Conservation (phyloP, 2,888 invertebrate species). For the Hybos culiciformis region DNA sequence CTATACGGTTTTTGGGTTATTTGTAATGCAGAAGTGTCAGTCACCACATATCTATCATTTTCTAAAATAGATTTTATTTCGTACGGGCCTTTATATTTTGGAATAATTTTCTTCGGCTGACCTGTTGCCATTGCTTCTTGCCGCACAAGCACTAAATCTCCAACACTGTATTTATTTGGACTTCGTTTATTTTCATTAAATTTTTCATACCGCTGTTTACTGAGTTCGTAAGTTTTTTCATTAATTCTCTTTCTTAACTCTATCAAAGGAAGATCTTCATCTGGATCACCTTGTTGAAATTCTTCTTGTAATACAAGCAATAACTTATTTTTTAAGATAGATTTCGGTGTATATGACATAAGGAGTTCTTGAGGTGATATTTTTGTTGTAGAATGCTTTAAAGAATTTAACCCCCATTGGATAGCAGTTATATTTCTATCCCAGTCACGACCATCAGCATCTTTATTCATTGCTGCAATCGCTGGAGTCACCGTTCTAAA, state of each 20-base stretch:
- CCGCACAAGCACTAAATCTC: neutral
- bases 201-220: neutral
- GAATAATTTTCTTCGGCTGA: neutral
- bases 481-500: conserved; percentile 9
- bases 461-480: conserved; percentile 5
- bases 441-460: conserved; percentile 1
- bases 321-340: conserved; percentile 3
- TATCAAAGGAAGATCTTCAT: neutral
- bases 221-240: too few species aligned
- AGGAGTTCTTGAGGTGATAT: neutral
- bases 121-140: conserved; percentile 1
- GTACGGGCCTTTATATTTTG: conserved; percentile 2
- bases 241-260: neutral
- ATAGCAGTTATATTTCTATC: conserved; percentile 4
- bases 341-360: neutral
- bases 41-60: neutral
- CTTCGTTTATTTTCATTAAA: neutral
- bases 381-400: neutral
- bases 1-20: neutral
- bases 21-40: neutral
- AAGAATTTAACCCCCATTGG: conserved; percentile 3
- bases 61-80: neutral
- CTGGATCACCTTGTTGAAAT: neutral
- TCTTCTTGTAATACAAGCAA: neutral
- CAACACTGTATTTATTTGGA: neutral